Base-by-base conservation (phyloP, 2,113 vertebrate species). In the Chaenogobius annularis region DNA sequence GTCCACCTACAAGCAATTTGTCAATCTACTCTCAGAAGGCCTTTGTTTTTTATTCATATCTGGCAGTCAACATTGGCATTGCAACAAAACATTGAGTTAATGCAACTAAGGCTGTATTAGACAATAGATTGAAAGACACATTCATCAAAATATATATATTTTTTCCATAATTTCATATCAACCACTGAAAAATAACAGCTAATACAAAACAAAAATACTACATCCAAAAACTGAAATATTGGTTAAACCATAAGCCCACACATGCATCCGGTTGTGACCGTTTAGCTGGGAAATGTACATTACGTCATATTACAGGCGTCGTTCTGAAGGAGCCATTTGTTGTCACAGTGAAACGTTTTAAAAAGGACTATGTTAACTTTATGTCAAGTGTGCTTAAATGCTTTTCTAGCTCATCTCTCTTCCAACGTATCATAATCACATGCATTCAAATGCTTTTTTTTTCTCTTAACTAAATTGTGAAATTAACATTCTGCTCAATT, bases 291-390 rank as follows among this genome's bases (percentile, higher is more conserved):
- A 54, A 31, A 56, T 46, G 70, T 75, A 54, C 54, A 14, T 75
- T 73, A 20, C 70, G 47, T 0, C 50, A 73, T 70, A 8, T 81
- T 74, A 81, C 81, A 81, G 70, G 77, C 70, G 64, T 74, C 66
- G 66, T 77, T 85, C 77, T 80, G 70, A 59, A 69, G 12, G 73
- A 87, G 75, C 79, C 7, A 11, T 68, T 19, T 13, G 78, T 75
- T 71, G 77, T 88, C 89, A 89, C 89, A 90, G 86, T 88, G 86
- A 83, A 80, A 69, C 70, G 78, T 66, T 78, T 65, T 40, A 62
- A 63, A 31, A 63, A 63, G 61, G 69, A 66, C 64, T 50, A 22
- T 55, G 65, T 65, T 70, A 68, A 75, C 85, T 70, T 75, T 66
- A 73, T 74, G 79, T 80, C 40, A 54, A 58, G 59, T 17, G 46